Conservation (phyloP, 2,888 invertebrate species). For the Lordiphosa andalusiaca region DNA sequence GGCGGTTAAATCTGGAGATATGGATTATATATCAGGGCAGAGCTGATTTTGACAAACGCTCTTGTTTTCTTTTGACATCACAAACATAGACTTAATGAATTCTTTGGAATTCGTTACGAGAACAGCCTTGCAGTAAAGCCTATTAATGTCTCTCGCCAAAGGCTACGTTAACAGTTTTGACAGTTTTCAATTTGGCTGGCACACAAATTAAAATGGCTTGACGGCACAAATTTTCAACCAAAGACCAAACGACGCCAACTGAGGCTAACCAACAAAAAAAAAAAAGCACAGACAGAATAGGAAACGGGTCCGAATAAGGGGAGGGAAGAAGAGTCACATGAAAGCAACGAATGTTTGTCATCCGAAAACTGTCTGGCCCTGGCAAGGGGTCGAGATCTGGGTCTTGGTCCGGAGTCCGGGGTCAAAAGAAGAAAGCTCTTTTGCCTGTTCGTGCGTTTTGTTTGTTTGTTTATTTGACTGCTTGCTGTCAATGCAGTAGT, state of each 20-base stretch:
- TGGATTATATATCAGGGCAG: too few relatives aligned
- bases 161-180: conserved; percentile 64
- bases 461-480: conserved; percentile 43
- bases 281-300: conserved; percentile 3
- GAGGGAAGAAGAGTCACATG: conserved; percentile 11
- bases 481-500: conserved; percentile 49
- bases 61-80: too few relatives aligned
- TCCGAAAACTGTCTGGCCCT: conserved; percentile 37
- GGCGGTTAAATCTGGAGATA: too few relatives aligned
- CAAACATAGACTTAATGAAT: too few relatives aligned
- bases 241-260: conserved; percentile 58
- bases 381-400: conserved; percentile 33
- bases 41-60: too few relatives aligned
- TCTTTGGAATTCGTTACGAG: too few relatives aligned
- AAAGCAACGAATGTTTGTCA: conserved; percentile 60
- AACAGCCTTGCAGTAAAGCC: too few relatives aligned
- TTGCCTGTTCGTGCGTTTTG: conserved; percentile 47
- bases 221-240: conserved; percentile 20
- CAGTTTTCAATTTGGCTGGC: conserved; percentile 62
- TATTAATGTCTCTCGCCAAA: too few relatives aligned
- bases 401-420: conserved; percentile 19
- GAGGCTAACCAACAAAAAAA: conserved; percentile 27
- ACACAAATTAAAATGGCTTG: conserved; percentile 63
- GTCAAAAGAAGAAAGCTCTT: conserved; percentile 24
- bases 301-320: background rate